phyloP scores from a whole-genome alignment of 53 echinoderm and acorn worm species.

The Hippasteria phrygiana region DNA sequence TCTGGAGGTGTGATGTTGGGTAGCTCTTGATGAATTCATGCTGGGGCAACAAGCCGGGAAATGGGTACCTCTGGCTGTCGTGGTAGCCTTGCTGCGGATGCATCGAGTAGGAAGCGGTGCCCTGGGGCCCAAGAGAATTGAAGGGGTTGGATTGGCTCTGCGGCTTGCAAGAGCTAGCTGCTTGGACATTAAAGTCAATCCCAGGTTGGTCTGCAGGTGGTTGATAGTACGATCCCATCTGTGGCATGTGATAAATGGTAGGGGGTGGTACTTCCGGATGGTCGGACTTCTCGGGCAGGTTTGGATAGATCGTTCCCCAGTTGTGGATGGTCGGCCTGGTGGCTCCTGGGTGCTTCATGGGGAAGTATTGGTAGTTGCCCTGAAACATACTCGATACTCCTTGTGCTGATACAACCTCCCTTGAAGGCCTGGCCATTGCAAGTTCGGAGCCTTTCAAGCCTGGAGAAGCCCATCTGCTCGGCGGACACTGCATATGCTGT shows the following conservation, averaged over 20 bases:
- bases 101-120: not conserved
- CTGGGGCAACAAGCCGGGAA: not conserved
- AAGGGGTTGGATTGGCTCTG: not conserved
- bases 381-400: not conserved
- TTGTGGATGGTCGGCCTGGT: not conserved
- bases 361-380: conserved; percentile 9
- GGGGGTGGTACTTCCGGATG: not conserved
- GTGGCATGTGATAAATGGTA: not conserved
- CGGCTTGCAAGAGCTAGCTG: not conserved
- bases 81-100: not conserved
- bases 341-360: not conserved
- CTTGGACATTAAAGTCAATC: not conserved
- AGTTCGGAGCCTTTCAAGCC: not conserved
- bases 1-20: not conserved
- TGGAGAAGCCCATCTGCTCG: not conserved
- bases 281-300: not conserved
- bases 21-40: not conserved
- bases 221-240: not conserved
- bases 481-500: not conserved
- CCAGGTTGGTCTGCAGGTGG: not conserved
- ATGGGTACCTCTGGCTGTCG: not conserved
- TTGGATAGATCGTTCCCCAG: conserved; percentile 25
- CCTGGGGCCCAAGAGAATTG: not conserved
- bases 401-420: not conserved
- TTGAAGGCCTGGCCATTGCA: not conserved